A percentile compares a stretch with the other conserved stretches of the same genome.
Conservation (phyloP, 2,113 vertebrate genomes). For the Phrynosoma blainvillii region DNA sequence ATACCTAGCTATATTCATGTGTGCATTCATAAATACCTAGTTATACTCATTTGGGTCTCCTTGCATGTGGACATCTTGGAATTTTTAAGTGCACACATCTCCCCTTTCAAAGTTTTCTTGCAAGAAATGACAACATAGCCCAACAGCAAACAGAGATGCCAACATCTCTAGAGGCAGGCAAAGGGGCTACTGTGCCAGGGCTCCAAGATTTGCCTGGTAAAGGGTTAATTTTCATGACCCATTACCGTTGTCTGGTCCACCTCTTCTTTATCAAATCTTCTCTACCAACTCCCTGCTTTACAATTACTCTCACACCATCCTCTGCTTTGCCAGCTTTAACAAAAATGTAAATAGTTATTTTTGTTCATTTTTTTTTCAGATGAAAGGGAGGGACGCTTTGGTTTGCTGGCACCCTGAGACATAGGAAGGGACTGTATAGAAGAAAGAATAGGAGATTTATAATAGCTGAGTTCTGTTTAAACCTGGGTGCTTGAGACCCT, state of each 20-base stretch:
- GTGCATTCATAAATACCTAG: background rate
- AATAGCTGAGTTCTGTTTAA: constrained; percentile 69
- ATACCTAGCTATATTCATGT: background rate
- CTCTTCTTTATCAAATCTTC: constrained; percentile 54
- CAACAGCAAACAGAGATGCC: too few species aligned
- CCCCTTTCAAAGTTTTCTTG: background rate
- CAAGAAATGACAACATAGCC: too few species aligned
- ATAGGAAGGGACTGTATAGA: too few species aligned
- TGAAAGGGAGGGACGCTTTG: constrained; percentile 44
- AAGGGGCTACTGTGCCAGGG: background rate
- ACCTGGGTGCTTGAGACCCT: constrained; percentile 65
- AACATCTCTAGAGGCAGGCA: background rate
- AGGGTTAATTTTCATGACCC: constrained; percentile 72
- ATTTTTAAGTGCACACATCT: too few species aligned
- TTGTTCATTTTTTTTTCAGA: constrained; percentile 44
- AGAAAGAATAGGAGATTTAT: constrained; percentile 60
- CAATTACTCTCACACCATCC: constrained; percentile 15
- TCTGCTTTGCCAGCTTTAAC: constrained; percentile 55
- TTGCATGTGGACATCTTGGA: background rate
- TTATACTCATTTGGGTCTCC: background rate
- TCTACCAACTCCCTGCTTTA: constrained; percentile 49
- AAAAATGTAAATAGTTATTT: constrained; percentile 49
- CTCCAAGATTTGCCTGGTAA: constrained; percentile 57
- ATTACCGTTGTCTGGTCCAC: constrained; percentile 57
- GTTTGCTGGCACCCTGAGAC: constrained; percentile 25